phyloP scores from a whole-genome alignment of 2,888 invertebrate species.

The Pristionchus japonicus region DNA sequence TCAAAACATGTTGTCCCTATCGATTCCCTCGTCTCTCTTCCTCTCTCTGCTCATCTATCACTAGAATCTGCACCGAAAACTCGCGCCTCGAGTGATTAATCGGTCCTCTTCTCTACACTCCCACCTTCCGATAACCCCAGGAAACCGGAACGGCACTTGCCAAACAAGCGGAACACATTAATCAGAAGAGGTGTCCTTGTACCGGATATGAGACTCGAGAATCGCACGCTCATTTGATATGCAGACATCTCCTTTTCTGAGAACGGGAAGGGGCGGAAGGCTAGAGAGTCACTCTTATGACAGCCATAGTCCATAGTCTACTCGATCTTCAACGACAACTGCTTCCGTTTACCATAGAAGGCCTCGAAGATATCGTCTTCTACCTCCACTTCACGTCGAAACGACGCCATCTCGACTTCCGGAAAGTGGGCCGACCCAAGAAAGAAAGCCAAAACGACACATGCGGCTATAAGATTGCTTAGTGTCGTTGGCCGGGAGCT shows the following conservation, averaged over 20 bases:
- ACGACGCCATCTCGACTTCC: not conserved
- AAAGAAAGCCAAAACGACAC: not conserved
- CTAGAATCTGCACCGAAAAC: not conserved
- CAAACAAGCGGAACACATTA: not conserved
- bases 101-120: not conserved
- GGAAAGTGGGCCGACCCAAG: too few relatives aligned
- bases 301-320: not conserved
- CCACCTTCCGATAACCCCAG: not conserved
- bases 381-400: not conserved
- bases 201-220: not conserved
- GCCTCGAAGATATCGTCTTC: not conserved
- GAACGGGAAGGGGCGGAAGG: not conserved
- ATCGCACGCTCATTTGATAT: not conserved
- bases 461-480: slow-evolving; percentile 22
- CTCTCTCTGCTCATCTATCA: slow-evolving; percentile 23
- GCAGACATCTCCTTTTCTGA: not conserved
- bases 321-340: not conserved
- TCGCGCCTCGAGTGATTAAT: slow-evolving; percentile 28
- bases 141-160: not conserved
- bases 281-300: not conserved
- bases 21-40: not conserved
- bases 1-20: slow-evolving; percentile 32
- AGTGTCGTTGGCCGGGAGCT: not conserved
- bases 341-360: not conserved
- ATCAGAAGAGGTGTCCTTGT: not conserved